Base-by-base conservation (phyloP, 2,888 invertebrate genomes). In the Acleris sparsana region DNA sequence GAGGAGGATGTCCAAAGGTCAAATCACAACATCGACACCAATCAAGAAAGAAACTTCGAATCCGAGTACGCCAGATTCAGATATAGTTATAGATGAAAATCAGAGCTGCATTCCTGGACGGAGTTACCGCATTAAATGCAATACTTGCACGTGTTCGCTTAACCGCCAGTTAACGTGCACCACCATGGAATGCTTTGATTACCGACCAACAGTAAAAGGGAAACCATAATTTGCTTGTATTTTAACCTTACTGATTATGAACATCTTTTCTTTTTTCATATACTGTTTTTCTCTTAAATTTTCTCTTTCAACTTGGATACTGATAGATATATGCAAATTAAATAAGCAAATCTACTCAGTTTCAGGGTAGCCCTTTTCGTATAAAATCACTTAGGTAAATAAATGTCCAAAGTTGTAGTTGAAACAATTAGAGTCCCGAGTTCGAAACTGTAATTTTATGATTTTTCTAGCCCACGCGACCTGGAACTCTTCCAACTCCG, bases 41-140 rank as follows among this genome's bases (percentile, higher is more conserved):
- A 53, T 4, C 17, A 53, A 17, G 33, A n/a, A 2, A 52, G 33
- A 7, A n/a, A 13, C 1, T 65, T 68, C 53, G 17, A 7, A 25
- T 9, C 1, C n/a, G 11, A 20, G 17, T 57, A 59, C 62, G 13
- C 62, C 85, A 22, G 67, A 70, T 44, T 61, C 84, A 33, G 33
- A 9, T 11, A 39, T 84, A 29, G 29, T 7, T 11, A 43, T 73
- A 5, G 71, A 59, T 63, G 67, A 69, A 2, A 57, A 70, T 0
- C 69, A 73, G 1, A 46, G 18, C 0, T 88, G 87, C 60, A 49
- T 39, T 5, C 82, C 85, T 0, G 81, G 80, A 17, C 62, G 66
- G n/a, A 75, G 71, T 39, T 87, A 87, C 69, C 76, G 78, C 53
- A 73, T 73, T 3, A 73, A 75, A 59, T 87, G 87, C 62, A 87